Conservation (phyloP, 1,140 invertebrate genomes). For the Drosophila jambulina region DNA sequence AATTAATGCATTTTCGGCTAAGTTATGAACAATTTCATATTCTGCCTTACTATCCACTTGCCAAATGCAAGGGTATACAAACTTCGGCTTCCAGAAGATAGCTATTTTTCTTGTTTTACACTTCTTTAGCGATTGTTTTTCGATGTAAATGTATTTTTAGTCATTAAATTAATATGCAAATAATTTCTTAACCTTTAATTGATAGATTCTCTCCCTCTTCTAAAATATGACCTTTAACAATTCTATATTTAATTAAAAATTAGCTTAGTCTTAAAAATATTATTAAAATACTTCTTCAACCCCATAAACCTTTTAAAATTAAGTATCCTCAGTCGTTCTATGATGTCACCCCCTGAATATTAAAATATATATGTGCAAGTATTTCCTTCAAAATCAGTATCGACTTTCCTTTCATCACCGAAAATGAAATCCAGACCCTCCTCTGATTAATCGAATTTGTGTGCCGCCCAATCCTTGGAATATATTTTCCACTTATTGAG, state of each 20-base stretch:
- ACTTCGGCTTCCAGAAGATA: too few relatives aligned
- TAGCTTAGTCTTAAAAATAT: neutral
- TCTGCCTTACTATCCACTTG: too few relatives aligned
- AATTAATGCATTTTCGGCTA: too few relatives aligned
- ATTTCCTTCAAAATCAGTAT: constrained; percentile 3
- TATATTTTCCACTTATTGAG: constrained; percentile 37
- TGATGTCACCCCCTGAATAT: constrained; percentile 1
- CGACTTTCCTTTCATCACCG: constrained; percentile 15
- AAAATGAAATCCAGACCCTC: constrained; percentile 8
- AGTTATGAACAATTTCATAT: too few relatives aligned
- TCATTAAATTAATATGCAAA: neutral
- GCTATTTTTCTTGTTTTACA: too few relatives aligned
- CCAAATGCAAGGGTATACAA: too few relatives aligned
- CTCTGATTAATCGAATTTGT: constrained; percentile 33
- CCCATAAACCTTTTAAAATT: neutral
- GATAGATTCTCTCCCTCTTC: neutral
- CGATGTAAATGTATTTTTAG: neutral
- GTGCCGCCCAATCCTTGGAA: constrained; percentile 27
- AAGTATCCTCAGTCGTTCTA: neutral
- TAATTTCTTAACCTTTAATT: neutral
- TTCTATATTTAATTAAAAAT: too few relatives aligned
- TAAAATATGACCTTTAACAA: neutral
- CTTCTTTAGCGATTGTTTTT: too few relatives aligned
- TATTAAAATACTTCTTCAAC: neutral
- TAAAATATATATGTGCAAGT: neutral